Base-by-base conservation (phyloP, 2,797 vertebrate species). In the Hydrocynus forskahlii region DNA sequence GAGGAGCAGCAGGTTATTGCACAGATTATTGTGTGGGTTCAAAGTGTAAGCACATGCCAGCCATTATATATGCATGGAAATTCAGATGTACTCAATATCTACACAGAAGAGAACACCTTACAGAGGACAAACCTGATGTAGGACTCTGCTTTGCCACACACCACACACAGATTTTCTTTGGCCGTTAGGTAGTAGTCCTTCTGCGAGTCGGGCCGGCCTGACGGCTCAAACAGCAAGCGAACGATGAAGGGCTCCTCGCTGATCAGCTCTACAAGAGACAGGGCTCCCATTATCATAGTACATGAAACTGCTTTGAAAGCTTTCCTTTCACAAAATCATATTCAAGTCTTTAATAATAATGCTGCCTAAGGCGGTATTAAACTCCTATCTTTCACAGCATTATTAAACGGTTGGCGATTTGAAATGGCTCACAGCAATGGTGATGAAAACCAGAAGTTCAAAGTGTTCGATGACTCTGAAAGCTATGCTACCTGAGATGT, bases 131-230 rank as follows among this genome's bases (percentile, higher is more conserved):
- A 99, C 98, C 97, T 95, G 87, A 99, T 98, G 86, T 98, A 99
- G 75, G 98, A 98, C 71, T 99, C 96, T 0, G 90, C 94, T 91
- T 96, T 98, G 71, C 98, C 98, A 70, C 98, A 99, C 4, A 99
- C 97, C 19, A 99, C 98, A 85, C 98, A 99, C 1, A 98, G 91
- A 79, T 99, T 99, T 91, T 98, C 96, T 90, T 99, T 99, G n/a
- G 97, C 94, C 0, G 95, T 98, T 85, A 99, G 93, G 40, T 99
- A 99, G 83, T 99, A 99, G 90, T 99, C 97, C 81, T 96, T 95
- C 50, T 96, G 95, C 7, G 98, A 97, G 80, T 99, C 98, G 0
- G 98, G 98, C 25, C 98, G 96, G 78, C 98, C 97, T 0, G 97
- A 97, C 16, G 98, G 98, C 87, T 99, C 98, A 83, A 99, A 99